Base-by-base conservation (phyloP, 2,113 vertebrate genomes). In the Amia ocellicauda region DNA sequence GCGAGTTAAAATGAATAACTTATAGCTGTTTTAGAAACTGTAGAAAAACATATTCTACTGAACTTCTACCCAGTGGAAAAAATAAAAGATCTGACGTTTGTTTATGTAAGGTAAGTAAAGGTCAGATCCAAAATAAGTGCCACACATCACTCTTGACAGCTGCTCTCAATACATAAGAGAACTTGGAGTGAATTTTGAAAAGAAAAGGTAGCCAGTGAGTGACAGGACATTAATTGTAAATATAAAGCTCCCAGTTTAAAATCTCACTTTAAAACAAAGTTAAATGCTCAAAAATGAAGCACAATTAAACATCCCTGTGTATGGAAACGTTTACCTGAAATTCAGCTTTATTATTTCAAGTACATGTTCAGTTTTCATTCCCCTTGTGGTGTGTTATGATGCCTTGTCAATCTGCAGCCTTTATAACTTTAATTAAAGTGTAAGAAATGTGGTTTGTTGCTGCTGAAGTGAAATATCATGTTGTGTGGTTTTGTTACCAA, bases 221-320 rank as follows among this genome's bases (percentile, higher is more conserved):
- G 69, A 67, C 64, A 59, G 42, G 27, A 20, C 26, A 66, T 62
- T 71, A 65, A 69, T 67, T 62, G 36, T 11, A 67, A 61, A 22
- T 63, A 58, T 61, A 71, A 65, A 59, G 67, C 60, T 54, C 51
- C 68, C 55, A 65, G 54, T 14, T 41, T 19, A 47, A 49, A 55
- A 47, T 49, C 55, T 53, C 43, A 26, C 14, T 26, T 27, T 26
- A 20, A 64, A 63, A 54, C 8, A 41, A 58, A 52, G 47, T 42
- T 42, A 68, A 68, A 64, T 53, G 31, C 28, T 51, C 23, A 65
- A 63, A 66, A 43, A 36, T 23, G 58, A 52, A 60, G 69, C 64
- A 31, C 29, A 29, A 10, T 16, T 22, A 42, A 22, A 31, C 40
- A n/a, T 3, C 40, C 57, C 3, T 59, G 20, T 16, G 7, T 31